Evolutionary conservation across 64 coral and sea anemone species (phyloP), one percentile per base, ranked within the genome.

Genomic region (Montipora cactus): DNA sequence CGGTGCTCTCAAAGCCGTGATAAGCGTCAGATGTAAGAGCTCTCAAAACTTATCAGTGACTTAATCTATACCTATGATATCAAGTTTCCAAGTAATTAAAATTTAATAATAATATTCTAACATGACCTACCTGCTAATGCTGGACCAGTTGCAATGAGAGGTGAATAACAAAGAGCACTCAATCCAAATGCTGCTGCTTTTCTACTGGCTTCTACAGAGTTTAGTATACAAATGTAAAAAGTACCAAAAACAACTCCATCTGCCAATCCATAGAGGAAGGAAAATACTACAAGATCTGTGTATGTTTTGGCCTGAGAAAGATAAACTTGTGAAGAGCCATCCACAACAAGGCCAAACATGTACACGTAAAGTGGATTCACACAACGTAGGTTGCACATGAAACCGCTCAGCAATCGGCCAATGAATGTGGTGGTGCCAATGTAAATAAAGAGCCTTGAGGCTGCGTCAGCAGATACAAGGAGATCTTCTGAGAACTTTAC

Each of bases 181-280:
- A 95, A 47, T n/a, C 94, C 94, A 67, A 95, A 46, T 49, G 79
- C 94, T 1, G 67, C 68, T 57, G 90, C 83, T 25, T 82, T 87
- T 19, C 80, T 80, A 10, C 79, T 86, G 16, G 77, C 49, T 7
- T 88, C n/a, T 1, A 92, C 57, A 22, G 49, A 85, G 2, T 59
- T 67, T 7, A 92, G 5, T 5, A 92, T 61, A 8, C 45, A 48
- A 74, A 92, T 75, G 23, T 76, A 72, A 66, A 86, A 77, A 5
- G 52, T 51, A 23, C 82, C 82, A 18, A 49, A 45, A 47, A 58
- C 53, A 47, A 76, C 4, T 20, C 94, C 90, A 92, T 53, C 59
- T 52, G 67, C 82, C 14, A 80, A 5, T 8, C 90, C 90, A 83
- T 67, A 89, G 0, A 66, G 59, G 23, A 87, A 75, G 14, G 91